Evolutionary conservation across 1,140 invertebrate species (phyloP).

Genomic region (Littorina saxatilis): DNA sequence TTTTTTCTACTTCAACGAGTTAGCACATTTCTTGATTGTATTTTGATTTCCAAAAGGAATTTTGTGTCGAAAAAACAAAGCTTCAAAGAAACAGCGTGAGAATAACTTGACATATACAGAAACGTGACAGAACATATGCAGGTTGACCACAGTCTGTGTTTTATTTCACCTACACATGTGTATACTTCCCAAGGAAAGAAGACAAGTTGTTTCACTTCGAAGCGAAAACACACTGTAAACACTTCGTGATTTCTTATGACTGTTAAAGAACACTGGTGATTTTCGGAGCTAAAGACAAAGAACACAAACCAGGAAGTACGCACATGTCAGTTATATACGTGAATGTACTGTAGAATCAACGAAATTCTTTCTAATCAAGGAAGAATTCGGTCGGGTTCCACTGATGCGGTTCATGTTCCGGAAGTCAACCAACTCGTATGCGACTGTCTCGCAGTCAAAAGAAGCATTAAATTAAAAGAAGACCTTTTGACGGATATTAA

Average conservation of each 20-base stretch:
- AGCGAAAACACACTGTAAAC: neutral
- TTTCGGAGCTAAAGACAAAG: too few relatives aligned
- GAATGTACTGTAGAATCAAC: neutral
- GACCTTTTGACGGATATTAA: too few relatives aligned
- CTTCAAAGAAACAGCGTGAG: neutral
- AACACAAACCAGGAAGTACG: neutral
- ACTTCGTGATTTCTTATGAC: neutral
- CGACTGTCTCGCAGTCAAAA: slow-evolving; percentile 10
- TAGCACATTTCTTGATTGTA: too few relatives aligned
- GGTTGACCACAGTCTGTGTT: too few relatives aligned
- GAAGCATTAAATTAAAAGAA: neutral
- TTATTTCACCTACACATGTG: neutral
- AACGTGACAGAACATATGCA: too few relatives aligned
- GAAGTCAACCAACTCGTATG: slow-evolving; percentile 25
- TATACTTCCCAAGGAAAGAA: neutral
- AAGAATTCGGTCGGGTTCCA: slow-evolving; percentile 19
- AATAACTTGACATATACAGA: too few relatives aligned
- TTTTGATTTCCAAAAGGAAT: too few relatives aligned
- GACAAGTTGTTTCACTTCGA: too few relatives aligned
- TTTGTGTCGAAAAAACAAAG: neutral
- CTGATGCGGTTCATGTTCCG: slow-evolving; percentile 30
- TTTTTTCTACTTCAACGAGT: too few relatives aligned
- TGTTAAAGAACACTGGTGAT: neutral
- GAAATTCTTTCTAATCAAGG: neutral
- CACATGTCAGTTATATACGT: neutral